These are phyloP conservation scores for Hyla sarda DNA, from an alignment of 2,113 vertebrate species.

Conservation along the genomic window DNA sequence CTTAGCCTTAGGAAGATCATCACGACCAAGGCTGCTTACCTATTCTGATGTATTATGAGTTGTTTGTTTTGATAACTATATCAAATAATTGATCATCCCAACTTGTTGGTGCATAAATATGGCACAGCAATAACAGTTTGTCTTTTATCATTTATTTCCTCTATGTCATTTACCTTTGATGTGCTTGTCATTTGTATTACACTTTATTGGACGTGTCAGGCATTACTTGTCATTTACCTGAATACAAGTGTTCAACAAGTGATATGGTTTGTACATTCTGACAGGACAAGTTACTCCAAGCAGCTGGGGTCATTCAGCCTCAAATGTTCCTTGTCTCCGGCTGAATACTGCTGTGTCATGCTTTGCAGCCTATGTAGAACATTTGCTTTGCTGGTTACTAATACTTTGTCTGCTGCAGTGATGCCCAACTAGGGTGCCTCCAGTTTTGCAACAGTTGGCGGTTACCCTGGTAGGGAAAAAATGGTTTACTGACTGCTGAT, in stretches of 20 bases:
- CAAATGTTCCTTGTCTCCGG: neutral
- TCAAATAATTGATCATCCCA: neutral
- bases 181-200: neutral
- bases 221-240: conserved; percentile 21
- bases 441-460: no score
- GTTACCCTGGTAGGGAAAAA: no score
- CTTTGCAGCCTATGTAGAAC: neutral
- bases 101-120: no score
- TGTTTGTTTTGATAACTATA: no score
- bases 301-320: conserved; percentile 8
- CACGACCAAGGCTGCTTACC: no score
- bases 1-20: no score
- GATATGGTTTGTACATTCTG: neutral
- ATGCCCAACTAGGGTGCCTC: no score
- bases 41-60: no score
- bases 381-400: conserved; percentile 2
- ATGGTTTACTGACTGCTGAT: no score
- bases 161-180: neutral
- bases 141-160: neutral
- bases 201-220: neutral
- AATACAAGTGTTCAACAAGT: conserved; percentile 11
- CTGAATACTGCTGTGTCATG: conserved; percentile 31
- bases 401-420: neutral
- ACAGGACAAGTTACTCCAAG: neutral
- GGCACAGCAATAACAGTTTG: no score